phyloP scores from a whole-genome alignment of 2,888 invertebrate genomes.

The Leptopterna dolabrata region DNA sequence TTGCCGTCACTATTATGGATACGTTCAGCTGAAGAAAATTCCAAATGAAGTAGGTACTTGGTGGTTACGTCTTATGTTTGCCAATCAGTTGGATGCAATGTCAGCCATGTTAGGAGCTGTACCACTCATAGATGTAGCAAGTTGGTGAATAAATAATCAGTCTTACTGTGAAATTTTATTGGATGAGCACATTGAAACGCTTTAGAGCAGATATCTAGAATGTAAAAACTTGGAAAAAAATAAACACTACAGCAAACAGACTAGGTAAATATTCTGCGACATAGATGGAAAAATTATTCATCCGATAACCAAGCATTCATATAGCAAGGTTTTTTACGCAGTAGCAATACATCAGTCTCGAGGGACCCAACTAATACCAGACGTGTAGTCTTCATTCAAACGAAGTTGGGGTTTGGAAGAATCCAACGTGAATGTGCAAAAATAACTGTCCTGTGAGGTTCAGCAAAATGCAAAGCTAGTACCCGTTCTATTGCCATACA shows the following conservation, averaged over 20 bases:
- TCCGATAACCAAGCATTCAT: neutral
- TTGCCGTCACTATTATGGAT: too few species aligned
- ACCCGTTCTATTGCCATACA: too few species aligned
- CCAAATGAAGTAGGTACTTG: too few species aligned
- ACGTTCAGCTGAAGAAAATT: too few species aligned
- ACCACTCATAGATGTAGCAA: too few species aligned
- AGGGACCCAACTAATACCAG: neutral
- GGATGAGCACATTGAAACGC: slow-evolving; percentile 25
- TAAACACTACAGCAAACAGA: neutral
- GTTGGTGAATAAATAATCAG: too few species aligned
- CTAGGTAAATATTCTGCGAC: neutral
- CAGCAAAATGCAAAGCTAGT: too few species aligned
- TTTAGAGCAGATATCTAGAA: neutral
- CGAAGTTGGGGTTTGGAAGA: neutral
- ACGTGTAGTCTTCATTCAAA: too few species aligned
- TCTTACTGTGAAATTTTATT: neutral
- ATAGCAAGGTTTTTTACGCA: slow-evolving; percentile 13
- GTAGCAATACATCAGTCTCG: slow-evolving; percentile 38
- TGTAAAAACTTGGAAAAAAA: neutral
- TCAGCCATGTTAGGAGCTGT: too few species aligned
- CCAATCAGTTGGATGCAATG: too few species aligned
- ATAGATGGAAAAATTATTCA: slow-evolving; percentile 6
- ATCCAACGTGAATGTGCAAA: neutral
- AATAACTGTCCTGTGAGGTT: too few species aligned
- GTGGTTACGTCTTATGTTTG: too few species aligned